phyloP scores from a whole-genome alignment of 2,113 vertebrate species.

The Carassius gibelio region DNA sequence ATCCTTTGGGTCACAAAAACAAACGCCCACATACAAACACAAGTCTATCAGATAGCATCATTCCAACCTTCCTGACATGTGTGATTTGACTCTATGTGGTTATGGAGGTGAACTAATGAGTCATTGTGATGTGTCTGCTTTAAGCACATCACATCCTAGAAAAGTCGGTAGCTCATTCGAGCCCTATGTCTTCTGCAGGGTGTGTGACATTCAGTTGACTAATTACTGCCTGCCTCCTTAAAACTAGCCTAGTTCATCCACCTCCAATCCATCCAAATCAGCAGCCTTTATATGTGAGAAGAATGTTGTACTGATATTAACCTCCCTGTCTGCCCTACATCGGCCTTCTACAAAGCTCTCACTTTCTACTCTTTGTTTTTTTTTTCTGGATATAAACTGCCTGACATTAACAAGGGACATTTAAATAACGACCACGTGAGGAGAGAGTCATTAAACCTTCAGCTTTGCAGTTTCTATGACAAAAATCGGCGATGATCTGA shows the following conservation, averaged over 20 bases:
- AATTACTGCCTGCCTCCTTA: conserved; percentile 21
- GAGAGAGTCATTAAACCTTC: conserved; percentile 58
- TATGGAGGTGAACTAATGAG: conserved; percentile 12
- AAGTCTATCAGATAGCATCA: not conserved
- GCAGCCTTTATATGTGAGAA: not conserved
- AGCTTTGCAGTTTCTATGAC: conserved; percentile 55
- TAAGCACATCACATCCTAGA: conserved; percentile 20
- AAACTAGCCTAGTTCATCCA: conserved; percentile 22
- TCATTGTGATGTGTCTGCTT: conserved; percentile 30
- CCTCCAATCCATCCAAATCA: conserved; percentile 53
- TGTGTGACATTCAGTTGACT: conserved; percentile 36
- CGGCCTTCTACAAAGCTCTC: not conserved
- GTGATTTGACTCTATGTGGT: not conserved
- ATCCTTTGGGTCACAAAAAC: conserved; percentile 14
- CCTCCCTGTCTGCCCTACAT: not conserved
- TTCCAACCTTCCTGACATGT: not conserved
- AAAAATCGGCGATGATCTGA: conserved; percentile 53
- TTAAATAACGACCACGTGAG: conserved; percentile 56
- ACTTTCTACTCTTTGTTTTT: conserved; percentile 1
- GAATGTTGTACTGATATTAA: conserved; percentile 33
- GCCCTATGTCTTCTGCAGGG: conserved; percentile 9
- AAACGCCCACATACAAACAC: not conserved
- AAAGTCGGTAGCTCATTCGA: conserved; percentile 7
- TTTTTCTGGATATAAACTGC: conserved; percentile 41
- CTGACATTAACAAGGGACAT: conserved; percentile 56